These are phyloP conservation scores for Drosophila sp. DNA, from an alignment of 1,140 invertebrate genomes.

Conservation along the genomic window DNA sequence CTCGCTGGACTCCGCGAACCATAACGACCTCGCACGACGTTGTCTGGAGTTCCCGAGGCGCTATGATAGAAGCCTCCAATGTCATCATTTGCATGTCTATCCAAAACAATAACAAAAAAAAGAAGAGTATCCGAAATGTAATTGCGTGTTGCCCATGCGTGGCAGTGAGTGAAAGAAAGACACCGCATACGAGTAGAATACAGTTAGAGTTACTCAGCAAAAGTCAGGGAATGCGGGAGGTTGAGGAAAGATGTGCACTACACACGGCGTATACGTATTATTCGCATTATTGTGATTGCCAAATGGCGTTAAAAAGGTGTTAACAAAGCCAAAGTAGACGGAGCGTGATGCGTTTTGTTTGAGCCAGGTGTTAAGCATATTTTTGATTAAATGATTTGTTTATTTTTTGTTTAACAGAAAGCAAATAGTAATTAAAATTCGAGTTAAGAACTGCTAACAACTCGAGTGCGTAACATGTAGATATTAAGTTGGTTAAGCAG, in stretches of 20 bases:
- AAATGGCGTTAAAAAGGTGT: conserved; percentile 74
- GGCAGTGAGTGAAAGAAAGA: conserved; percentile 20
- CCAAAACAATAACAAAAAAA: no score
- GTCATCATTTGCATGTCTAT: conserved; percentile 88
- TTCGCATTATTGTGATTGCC: conserved; percentile 54
- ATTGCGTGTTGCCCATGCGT: conserved; percentile 71
- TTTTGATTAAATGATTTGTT: conserved; percentile 65
- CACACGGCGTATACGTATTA: conserved; percentile 49
- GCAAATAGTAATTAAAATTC: conserved; percentile 13
- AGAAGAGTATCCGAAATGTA: conserved; percentile 59
- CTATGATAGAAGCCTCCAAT: conserved; percentile 87
- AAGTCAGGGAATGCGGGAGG: neutral
- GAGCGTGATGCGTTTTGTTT: conserved; percentile 16
- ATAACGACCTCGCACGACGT: conserved; percentile 88
- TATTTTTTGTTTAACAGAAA: conserved; percentile 24
- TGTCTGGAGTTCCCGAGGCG: conserved; percentile 86
- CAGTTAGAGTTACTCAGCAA: conserved; percentile 36
- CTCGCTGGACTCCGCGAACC: conserved; percentile 88
- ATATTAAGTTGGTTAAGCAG: neutral
- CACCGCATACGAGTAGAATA: conserved; percentile 17
- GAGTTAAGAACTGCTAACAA: neutral
- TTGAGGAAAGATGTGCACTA: conserved; percentile 17
- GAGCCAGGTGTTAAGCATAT: conserved; percentile 32
- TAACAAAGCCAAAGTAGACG: conserved; percentile 53
- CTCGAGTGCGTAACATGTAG: neutral